Base-by-base conservation (phyloP, 2,888 invertebrate species). In the Sesia apiformis region DNA sequence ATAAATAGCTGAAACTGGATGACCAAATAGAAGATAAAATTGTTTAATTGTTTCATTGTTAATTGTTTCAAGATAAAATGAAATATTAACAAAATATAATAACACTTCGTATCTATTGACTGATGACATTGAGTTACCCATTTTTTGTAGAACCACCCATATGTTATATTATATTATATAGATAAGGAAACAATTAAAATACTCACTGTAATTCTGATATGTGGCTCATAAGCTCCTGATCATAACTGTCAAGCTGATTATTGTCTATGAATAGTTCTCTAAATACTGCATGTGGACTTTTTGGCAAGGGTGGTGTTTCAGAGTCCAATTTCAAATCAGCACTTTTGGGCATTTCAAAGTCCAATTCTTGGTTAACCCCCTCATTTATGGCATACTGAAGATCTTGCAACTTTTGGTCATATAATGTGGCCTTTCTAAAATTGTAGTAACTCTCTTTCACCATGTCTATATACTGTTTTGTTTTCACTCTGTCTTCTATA, bases 371-470 rank as follows among this genome's bases (percentile, higher is more conserved):
- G 39, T 69, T 85, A 3, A 90, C 60, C 1, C 90, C 90, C 63
- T 90, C 89, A 67, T 78, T 88, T 54, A 90, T 90, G 6, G 90
- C 90, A 77, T 78, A 85, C 58, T 81, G 76, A 5, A 90, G 62
- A 59, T 90, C 90, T 61, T 84, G 83, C 58, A 90, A 66, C 58
- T 81, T 81, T 55, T 89, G 89, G 59, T 89, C 84, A 69, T 84
- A 86, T 43, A 90, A 63, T 5, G 90, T 90, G 23, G 85, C 81
- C 60, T 81, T 88, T 58, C 82, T 74, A 72, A 90, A 90, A 67
- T 86, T 88, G 62, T 86, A 86, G 64, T 90, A 90, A 60, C 90
- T 90, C 52, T 89, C 83, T 58, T 86, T 89, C 5, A 90, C 77
- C 69, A 74, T 76, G 56, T 86, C 77, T 59, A 86, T 72, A 56